A percentile compares a stretch with the other conserved stretches of the same genome.
phyloP scores from a whole-genome alignment of 2,888 invertebrate species.

The Rhamphomyia laevipes region DNA sequence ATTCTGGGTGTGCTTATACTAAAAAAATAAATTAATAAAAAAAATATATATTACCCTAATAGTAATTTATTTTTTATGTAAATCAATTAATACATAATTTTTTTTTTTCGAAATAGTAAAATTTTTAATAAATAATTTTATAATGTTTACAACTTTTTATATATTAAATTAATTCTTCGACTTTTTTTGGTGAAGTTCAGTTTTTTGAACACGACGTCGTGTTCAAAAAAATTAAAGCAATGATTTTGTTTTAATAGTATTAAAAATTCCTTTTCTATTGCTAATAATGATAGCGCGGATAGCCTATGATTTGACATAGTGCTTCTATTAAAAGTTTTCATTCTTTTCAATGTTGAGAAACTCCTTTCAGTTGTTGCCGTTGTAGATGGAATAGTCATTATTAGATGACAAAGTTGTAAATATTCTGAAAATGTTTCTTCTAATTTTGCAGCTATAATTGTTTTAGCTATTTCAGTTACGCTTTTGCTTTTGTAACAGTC shows the following conservation, averaged over 20 bases:
- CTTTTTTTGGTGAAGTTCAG: conserved; percentile 1
- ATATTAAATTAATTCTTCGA: too few relatives aligned
- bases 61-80: too few relatives aligned
- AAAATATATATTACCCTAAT: too few relatives aligned
- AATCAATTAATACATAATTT: too few relatives aligned
- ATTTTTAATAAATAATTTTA: too few relatives aligned
- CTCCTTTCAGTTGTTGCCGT: conserved; percentile 5
- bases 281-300: conserved; percentile 6
- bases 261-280: conserved; percentile 8
- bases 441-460: conserved; percentile 5
- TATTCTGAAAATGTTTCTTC: conserved; percentile 8
- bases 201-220: conserved; percentile 1
- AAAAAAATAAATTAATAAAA: too few relatives aligned
- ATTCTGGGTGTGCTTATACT: too few relatives aligned
- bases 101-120: too few relatives aligned
- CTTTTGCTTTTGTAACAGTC: conserved; percentile 7
- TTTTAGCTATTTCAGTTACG: conserved; percentile 6
- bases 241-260: conserved; percentile 1
- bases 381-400: conserved; percentile 9
- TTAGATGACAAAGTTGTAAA: conserved; percentile 4
- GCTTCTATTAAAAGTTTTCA: conserved; percentile 5
- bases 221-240: conserved; percentile 1
- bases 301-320: conserved; percentile 4
- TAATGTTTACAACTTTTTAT: neutral
- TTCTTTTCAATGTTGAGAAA: conserved; percentile 4